Percentiles rank a stretch among this genome's conserved stretches.
Conservation (phyloP, 2,797 vertebrate genomes). For the Acipenser transmontanus region DNA sequence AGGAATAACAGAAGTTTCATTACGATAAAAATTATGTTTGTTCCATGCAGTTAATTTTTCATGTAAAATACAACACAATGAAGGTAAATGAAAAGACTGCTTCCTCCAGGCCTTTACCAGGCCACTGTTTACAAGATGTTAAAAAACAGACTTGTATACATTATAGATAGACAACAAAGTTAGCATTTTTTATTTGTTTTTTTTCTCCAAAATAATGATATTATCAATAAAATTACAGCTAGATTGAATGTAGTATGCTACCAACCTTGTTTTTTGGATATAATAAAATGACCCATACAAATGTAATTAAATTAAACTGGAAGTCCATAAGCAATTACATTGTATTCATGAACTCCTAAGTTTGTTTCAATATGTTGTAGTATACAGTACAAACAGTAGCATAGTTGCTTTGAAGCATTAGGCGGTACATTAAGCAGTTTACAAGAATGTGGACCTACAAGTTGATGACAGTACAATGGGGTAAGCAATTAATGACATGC, state of each 20-base stretch:
- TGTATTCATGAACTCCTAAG: too few relatives aligned
- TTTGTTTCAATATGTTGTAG: too few relatives aligned
- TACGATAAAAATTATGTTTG: constrained; percentile 38
- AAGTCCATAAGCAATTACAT: too few relatives aligned
- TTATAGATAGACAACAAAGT: constrained; percentile 21
- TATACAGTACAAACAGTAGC: not conserved
- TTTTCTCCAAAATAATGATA: too few relatives aligned
- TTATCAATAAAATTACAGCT: too few relatives aligned
- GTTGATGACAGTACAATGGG: constrained; percentile 62
- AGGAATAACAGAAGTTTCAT: constrained; percentile 41
- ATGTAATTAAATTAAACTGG: too few relatives aligned
- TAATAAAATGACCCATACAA: too few relatives aligned
- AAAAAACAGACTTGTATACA: constrained; percentile 12
- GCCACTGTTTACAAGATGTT: constrained; percentile 36
- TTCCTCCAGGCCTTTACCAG: constrained; percentile 27
- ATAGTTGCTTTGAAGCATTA: constrained; percentile 27
- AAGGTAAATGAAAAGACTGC: not conserved
- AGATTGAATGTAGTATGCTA: too few relatives aligned
- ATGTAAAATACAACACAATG: constrained; percentile 36
- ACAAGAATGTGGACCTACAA: constrained; percentile 47
- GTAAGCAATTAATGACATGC: constrained; percentile 59
- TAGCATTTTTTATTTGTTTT: too few relatives aligned
- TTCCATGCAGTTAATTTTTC: constrained; percentile 28
- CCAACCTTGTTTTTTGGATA: too few relatives aligned
- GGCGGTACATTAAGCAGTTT: constrained; percentile 13